phyloP scores from a whole-genome alignment of 1,140 invertebrate species.

The Batillaria attramentaria region DNA sequence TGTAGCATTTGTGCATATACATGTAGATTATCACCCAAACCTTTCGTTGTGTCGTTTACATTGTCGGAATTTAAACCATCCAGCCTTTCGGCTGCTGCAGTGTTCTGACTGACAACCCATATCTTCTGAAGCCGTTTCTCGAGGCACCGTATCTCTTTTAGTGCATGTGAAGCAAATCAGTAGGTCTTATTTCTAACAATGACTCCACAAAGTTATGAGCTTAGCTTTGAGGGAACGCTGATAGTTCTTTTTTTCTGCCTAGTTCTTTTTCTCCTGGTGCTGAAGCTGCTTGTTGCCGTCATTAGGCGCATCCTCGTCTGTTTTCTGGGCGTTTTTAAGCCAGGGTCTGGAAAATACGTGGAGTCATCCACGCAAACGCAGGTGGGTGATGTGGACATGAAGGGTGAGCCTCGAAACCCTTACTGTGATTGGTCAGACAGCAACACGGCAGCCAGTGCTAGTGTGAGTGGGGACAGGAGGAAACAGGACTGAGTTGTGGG shows the following conservation, averaged over 20 bases:
- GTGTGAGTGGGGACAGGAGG: background rate
- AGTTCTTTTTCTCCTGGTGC: slow-evolving; percentile 10
- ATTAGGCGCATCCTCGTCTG: slow-evolving; percentile 3
- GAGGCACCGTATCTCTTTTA: background rate
- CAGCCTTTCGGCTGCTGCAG: background rate
- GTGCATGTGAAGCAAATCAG: no score
- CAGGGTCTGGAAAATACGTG: background rate
- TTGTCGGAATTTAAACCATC: background rate
- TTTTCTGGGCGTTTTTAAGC: background rate
- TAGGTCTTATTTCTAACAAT: no score
- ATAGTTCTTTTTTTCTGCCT: slow-evolving; percentile 20
- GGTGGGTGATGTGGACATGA: background rate
- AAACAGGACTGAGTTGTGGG: background rate
- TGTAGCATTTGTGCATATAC: no score
- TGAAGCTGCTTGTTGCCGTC: slow-evolving; percentile 14
- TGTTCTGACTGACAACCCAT: background rate
- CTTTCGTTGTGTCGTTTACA: background rate
- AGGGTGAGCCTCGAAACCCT: background rate
- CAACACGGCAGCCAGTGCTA: background rate
- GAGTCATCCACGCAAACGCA: background rate
- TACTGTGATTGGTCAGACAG: background rate
- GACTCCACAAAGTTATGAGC: slow-evolving; percentile 21
- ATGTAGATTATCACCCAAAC: background rate
- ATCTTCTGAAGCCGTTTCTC: background rate
- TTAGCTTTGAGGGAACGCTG: slow-evolving; percentile 5